A percentile compares a stretch with the other conserved stretches of the same genome.
These are phyloP conservation scores for Podargus strigoides DNA, from an alignment of 2,797 vertebrate species.

Conservation along the genomic window DNA sequence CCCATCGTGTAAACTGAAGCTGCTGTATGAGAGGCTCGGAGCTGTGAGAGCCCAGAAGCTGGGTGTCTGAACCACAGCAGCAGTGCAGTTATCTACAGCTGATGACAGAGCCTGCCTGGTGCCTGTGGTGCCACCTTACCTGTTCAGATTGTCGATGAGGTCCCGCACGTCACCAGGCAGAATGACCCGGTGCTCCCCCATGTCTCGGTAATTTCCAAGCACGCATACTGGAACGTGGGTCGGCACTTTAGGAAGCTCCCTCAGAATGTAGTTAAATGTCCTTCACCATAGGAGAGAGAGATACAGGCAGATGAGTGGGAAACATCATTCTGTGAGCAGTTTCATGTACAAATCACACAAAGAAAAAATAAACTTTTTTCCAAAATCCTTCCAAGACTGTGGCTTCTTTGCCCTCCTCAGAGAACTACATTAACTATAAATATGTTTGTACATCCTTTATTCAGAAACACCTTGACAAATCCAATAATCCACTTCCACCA, in stretches of 20 bases:
- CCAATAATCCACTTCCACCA: background rate
- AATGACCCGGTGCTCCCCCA: constrained; percentile 95
- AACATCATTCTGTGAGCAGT: background rate
- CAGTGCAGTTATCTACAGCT: accelerated
- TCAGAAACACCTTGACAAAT: background rate
- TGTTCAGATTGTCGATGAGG: constrained; percentile 88
- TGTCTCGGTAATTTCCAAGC: constrained; percentile 94
- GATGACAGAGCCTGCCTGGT: background rate
- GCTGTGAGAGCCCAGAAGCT: background rate
- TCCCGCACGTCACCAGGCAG: constrained; percentile 90
- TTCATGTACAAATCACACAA: background rate
- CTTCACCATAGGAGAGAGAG: constrained; percentile 64
- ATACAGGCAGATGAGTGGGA: background rate
- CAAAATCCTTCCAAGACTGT: background rate
- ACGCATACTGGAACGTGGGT: constrained; percentile 94
- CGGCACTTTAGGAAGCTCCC: constrained; percentile 94
- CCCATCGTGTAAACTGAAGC: background rate
- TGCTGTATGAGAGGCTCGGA: background rate
- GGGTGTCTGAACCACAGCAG: background rate
- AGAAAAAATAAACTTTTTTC: background rate
- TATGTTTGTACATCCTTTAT: background rate
- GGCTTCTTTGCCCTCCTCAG: background rate
- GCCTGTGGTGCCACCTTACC: constrained; percentile 62
- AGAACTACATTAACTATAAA: background rate
- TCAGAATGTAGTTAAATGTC: constrained; percentile 95